Evolutionary conservation across 92 coral and sea anemone species (phyloP).

Genomic region (Paragorgia papillata): DNA sequence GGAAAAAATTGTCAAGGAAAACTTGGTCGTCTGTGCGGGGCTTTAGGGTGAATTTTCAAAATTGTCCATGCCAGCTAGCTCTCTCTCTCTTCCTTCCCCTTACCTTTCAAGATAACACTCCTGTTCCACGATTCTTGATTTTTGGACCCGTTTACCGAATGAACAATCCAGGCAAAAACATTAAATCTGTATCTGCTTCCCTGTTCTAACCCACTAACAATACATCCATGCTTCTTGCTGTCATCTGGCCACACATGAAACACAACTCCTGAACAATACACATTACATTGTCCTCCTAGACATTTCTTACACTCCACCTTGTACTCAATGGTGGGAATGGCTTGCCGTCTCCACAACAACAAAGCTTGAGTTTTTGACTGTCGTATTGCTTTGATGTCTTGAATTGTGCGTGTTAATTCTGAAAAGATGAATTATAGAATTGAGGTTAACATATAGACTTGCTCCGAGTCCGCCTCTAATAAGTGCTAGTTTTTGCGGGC

Average conservation of each 20-base stretch:
- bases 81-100: too few relatives aligned
- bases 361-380: constrained; percentile 16
- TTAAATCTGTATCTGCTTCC: constrained; percentile 6
- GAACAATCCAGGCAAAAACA: background rate
- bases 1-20: too few relatives aligned
- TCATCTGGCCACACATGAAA: background rate
- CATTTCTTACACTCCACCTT: constrained; percentile 1
- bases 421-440: background rate
- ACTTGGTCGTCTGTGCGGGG: too few relatives aligned
- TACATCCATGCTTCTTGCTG: background rate
- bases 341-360: constrained; percentile 5
- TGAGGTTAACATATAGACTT: too few relatives aligned
- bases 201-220: background rate
- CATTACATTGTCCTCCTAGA: background rate
- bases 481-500: too few relatives aligned
- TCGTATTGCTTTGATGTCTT: constrained; percentile 10
- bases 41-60: too few relatives aligned
- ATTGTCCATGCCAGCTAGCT: too few relatives aligned
- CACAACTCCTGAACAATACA: background rate
- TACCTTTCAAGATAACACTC: background rate
- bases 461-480: too few relatives aligned
- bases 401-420: constrained; percentile 9
- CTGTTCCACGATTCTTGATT: background rate
- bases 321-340: background rate
- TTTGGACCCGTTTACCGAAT: background rate